Percentiles rank a stretch among this genome's conserved stretches.
Evolutionary conservation across 2,888 invertebrate genomes (phyloP).

Genomic region (Molorchus minor): DNA sequence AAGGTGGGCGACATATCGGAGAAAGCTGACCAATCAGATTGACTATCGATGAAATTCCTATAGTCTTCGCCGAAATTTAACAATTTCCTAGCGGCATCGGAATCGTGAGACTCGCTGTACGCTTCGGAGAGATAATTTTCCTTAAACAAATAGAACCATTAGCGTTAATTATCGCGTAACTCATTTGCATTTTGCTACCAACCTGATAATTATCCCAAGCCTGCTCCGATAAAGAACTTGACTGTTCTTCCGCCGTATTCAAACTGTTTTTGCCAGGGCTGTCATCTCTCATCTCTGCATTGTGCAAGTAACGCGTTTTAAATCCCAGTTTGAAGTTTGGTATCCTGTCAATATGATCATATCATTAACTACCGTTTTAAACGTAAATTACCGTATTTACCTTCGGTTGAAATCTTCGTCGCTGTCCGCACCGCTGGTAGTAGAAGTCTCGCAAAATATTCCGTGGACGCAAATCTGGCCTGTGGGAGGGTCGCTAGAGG

Average conservation of each 20-base stretch:
- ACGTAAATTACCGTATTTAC: slow-evolving; percentile 42
- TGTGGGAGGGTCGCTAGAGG: slow-evolving; percentile 72
- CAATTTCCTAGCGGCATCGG: slow-evolving; percentile 82
- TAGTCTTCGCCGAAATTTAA: slow-evolving; percentile 92
- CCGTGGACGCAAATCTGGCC: slow-evolving; percentile 43
- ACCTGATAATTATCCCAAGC: slow-evolving; percentile 97
- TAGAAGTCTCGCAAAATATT: slow-evolving; percentile 68
- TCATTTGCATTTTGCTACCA: slow-evolving; percentile 22
- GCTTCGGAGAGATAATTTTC: slow-evolving; percentile 92
- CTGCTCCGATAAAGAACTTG: slow-evolving; percentile 88
- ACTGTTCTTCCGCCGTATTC: slow-evolving; percentile 75
- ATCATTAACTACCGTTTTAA: not conserved
- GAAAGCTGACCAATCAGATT: slow-evolving; percentile 85
- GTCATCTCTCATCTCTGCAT: slow-evolving; percentile 58
- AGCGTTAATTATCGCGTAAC: not conserved
- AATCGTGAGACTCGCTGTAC: slow-evolving; percentile 87
- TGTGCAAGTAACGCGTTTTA: slow-evolving; percentile 54
- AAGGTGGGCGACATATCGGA: slow-evolving; percentile 64
- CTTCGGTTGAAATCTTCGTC: slow-evolving; percentile 67
- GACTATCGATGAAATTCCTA: slow-evolving; percentile 87
- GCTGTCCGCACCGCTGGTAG: slow-evolving; percentile 74
- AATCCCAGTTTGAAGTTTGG: slow-evolving; percentile 76
- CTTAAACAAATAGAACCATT: slow-evolving; percentile 62
- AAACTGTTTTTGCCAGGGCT: slow-evolving; percentile 67
- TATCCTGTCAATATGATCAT: slow-evolving; percentile 50